Evolutionary conservation across 2,113 vertebrate species (phyloP), one percentile per base, ranked within the genome.

Genomic region (Hyla sarda): DNA sequence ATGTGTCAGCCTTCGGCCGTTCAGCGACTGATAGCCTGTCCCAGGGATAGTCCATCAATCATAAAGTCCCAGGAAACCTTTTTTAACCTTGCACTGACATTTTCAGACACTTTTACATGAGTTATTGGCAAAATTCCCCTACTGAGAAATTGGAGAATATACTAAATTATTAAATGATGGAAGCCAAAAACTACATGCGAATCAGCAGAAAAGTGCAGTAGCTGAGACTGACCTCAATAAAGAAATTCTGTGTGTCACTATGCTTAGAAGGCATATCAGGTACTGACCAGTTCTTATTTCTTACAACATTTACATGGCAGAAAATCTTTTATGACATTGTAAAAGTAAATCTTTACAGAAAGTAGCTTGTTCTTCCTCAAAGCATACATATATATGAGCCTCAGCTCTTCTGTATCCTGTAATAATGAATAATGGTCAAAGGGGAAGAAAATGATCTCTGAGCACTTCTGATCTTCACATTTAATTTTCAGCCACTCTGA

Each of bases 401-500:
- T 58, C 14, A 25, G 48, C 47, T 30, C 12, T 47, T 23, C 52
- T 67, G 37, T 17, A 47, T 82, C 65, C 21, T 54, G 10, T 25
- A 54, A 73, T 54, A 54, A 72, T 73, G 69, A 73, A 47, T 84
- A 74, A 75, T 56, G 69, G 69, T 83, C 52, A 62, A 76, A 28
- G 56, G 58, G 54, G 41, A 74, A 50, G n/a, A n/a, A 76, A 50
- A 17, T 48, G 73, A 37, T 84, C 71, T 75, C 54, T 75, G 23
- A 60, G 82, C 25, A 25, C 37, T 83, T 34, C 82, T 84, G 32
- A 84, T 84, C 71, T 54, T 60, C 16, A 34, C 25, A 84, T 45
- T 60, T 84, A 28, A 76, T 84, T 84, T 32, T 74, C 45, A 76
- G 37, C 37, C 16, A 34, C n/a, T 76, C 48, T 84, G 75, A 84